These are phyloP conservation scores for Ctenopoma kingsleyae DNA, from an alignment of 2,797 vertebrate species.

Conservation along the genomic window DNA sequence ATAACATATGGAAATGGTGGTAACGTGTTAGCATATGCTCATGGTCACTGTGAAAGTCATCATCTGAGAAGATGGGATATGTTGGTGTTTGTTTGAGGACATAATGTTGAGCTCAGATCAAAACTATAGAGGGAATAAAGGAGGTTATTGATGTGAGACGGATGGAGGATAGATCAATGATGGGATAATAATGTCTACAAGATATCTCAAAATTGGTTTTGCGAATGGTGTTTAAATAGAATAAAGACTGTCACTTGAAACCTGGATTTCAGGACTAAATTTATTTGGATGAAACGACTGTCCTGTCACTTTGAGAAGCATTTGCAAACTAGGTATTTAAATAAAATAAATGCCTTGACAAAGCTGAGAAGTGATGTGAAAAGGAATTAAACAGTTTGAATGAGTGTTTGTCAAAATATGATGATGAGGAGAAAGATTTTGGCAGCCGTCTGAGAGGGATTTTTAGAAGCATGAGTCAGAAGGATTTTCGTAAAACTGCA, in stretches of 20 bases:
- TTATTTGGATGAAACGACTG: conserved; percentile 23
- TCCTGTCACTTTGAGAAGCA: conserved; percentile 32
- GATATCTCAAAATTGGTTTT: conserved; percentile 17
- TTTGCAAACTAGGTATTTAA: conserved; percentile 26
- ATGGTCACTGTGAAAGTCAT: neutral
- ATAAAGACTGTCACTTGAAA: conserved; percentile 44
- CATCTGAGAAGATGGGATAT: too few relatives aligned
- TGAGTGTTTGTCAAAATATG: conserved; percentile 44
- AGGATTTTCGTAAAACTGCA: conserved; percentile 34
- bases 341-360: conserved; percentile 32
- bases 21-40: neutral
- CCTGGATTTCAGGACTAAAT: conserved; percentile 46
- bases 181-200: conserved; percentile 28
- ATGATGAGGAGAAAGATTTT: conserved; percentile 22
- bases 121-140: conserved; percentile 44
- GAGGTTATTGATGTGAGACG: conserved; percentile 41
- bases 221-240: conserved; percentile 32
- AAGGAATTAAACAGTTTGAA: conserved; percentile 32
- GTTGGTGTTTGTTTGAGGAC: neutral
- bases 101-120: conserved; percentile 9
- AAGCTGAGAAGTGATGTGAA: conserved; percentile 41
- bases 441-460: conserved; percentile 27
- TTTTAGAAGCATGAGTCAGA: conserved; percentile 33
- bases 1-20: neutral
- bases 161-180: conserved; percentile 39